A percentile compares a stretch with the other conserved stretches of the same genome.
phyloP scores from a whole-genome alignment of 2,797 vertebrate species.

The Coccyzus lansbergi region DNA sequence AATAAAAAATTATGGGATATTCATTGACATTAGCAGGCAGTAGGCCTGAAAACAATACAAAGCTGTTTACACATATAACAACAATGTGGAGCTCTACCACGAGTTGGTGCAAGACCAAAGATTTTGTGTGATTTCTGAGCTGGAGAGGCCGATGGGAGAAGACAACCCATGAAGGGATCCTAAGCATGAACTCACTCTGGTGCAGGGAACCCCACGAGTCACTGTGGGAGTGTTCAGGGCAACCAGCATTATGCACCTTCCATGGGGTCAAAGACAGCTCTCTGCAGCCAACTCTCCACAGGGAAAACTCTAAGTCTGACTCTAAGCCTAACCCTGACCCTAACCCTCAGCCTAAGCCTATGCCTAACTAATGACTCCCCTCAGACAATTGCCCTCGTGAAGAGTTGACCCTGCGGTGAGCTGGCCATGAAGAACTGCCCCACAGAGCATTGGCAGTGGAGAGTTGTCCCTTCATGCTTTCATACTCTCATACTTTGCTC shows the following conservation, averaged over 20 bases:
- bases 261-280: no score
- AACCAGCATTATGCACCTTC: background rate
- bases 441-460: no score
- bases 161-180: background rate
- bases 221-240: background rate
- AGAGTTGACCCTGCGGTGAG: no score
- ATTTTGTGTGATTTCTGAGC: no score
- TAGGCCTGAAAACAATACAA: background rate
- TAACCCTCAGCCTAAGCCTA: no score
- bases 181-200: accelerated
- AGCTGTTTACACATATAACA: background rate
- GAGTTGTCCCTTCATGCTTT: no score
- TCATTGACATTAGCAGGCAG: background rate
- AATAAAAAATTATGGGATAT: background rate
- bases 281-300: no score
- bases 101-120: background rate
- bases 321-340: no score
- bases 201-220: background rate
- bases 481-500: background rate
- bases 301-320: no score
- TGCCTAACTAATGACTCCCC: no score
- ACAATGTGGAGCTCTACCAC: accelerated
- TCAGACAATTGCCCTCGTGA: no score
- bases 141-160: background rate
- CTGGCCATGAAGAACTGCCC: no score